Evolutionary conservation across 2,888 invertebrate genomes (phyloP), one percentile per base, ranked within the genome.

Genomic region (Drosophila trichaetosa): DNA sequence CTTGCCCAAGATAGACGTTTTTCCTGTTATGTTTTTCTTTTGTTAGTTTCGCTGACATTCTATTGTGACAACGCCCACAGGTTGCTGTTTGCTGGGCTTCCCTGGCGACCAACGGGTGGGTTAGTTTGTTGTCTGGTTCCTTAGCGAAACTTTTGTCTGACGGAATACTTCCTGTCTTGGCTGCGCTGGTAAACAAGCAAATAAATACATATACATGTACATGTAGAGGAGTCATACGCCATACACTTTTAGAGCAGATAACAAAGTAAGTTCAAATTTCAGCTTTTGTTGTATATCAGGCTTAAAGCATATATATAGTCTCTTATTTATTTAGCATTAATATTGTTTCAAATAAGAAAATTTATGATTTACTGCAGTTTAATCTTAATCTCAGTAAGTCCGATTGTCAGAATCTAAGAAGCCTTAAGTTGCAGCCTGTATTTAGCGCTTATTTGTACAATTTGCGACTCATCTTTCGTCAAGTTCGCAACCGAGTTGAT

Each of bases 61-160:
- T 58, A 56, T 73, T 69, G 58, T 69, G 76, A 72, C 78, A 72
- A 81, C 81, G 81, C 79, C 80, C 81, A 68, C 79, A 57, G 57
- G 59, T 68, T 68, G 68, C 56, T 18, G 49, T 27, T 36, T 54
- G 46, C 46, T 24, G 46, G 33, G 61, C 34, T 73, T 57, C 21
- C 57, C 57, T 57, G 40, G 10, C 57, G 42, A 31, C n/a, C 31
- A 29, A n/a, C 40, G n/a, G 38, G 38, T 38, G 38, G 13, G 56
- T 38, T 21, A 8, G 10, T 33, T 69, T 21, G 21, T 24, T 48
- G 16, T 29, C 57, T 64, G 38, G 56, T 38, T 63, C 34, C 42
- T 42, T 42, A 16, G 42, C 16, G 16, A 52, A 34, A 2, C 29
- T 36, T 21, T 52, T 53, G 64, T 56, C 60, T 58, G 40, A 38